Evolutionary conservation across 2,797 vertebrate species (phyloP).

Genomic region (Discoglossus pictus): DNA sequence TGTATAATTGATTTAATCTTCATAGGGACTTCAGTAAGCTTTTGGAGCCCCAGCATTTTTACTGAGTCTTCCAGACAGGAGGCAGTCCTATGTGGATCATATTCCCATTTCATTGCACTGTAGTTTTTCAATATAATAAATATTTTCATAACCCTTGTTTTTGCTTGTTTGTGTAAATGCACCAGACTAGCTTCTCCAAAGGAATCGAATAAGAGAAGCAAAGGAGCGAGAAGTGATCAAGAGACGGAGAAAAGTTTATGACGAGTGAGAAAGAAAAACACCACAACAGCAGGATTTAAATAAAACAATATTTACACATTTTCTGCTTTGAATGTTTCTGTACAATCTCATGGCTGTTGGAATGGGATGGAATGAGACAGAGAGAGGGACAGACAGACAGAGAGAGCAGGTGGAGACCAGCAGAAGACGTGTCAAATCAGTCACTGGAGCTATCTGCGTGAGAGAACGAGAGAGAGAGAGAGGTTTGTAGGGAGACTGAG

Average conservation of each 20-base stretch:
- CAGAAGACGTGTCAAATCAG: constrained; percentile 59
- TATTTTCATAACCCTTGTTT: too few relatives aligned
- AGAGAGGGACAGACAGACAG: constrained; percentile 1
- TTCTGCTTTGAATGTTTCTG: constrained; percentile 2
- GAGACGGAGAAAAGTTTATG: not conserved
- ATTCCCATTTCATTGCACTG: too few relatives aligned
- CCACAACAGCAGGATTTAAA: not conserved
- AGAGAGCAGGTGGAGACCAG: constrained; percentile 44
- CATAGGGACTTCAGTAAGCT: too few relatives aligned
- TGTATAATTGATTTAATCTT: too few relatives aligned
- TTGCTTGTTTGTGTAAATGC: too few relatives aligned
- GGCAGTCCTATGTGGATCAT: too few relatives aligned
- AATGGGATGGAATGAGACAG: not conserved
- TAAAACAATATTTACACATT: not conserved
- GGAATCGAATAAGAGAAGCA: too few relatives aligned
- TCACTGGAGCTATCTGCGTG: constrained; percentile 68
- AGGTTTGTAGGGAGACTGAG: not conserved
- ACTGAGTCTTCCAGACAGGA: too few relatives aligned
- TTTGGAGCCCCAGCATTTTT: too few relatives aligned
- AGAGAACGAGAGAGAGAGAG: constrained; percentile 65
- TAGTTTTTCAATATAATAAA: too few relatives aligned
- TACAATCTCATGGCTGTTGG: not conserved
- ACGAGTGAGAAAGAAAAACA: not conserved
- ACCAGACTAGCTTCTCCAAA: too few relatives aligned
- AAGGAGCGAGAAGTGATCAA: too few relatives aligned